Base-by-base conservation (phyloP, 2,888 invertebrate species). In the Oscheius sp. region DNA sequence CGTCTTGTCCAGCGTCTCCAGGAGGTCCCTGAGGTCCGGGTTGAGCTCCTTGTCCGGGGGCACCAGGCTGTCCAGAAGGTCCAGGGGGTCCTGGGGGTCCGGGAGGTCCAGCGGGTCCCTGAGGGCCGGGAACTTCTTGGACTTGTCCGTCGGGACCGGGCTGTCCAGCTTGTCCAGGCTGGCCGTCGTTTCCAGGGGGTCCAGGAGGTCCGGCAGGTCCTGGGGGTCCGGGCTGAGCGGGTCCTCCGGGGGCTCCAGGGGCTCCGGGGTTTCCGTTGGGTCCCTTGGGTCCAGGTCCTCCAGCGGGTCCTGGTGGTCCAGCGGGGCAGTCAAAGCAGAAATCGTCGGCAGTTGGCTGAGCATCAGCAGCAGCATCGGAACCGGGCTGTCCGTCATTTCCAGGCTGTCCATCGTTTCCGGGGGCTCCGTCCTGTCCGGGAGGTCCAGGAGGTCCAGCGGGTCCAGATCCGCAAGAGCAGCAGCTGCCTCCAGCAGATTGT, bases 251-350 rank as follows among this genome's bases (percentile, higher is more conserved):
- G 70, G 41, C 53, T 70, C 74, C 74, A 55, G 43, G 63, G 25
- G 59, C 41, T 69, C 73, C 73, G 35, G 79, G 71, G 73, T 64
- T 58, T 70, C 74, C 74, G 58, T 58, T 46, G 46, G 78, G 74
- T 78, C 82, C 83, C 73, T 76, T 78, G 73, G 82, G 79, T 78
- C 83, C 83, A 29, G 77, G 73, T 73, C 78, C 78, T 78, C 83
- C 83, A 73, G 81, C 75, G 29, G 59, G 69, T 75, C 83, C 83
- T 69, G 82, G 76, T 61, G 84, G 84, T 74, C 82, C 80, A 66
- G 82, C 81, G 74, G 79, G 81, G 77, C 84, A 84, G 70, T 82
- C 82, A 78, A 83, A 83, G 83, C 83, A 83, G 81, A 81, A 82
- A 69, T 79, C 78, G 63, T 72, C 83, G 66, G 77, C 80, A 43